A percentile compares a stretch with the other conserved stretches of the same genome.
phyloP scores from a whole-genome alignment of 2,113 vertebrate genomes.

The Paralichthys olivaceus region DNA sequence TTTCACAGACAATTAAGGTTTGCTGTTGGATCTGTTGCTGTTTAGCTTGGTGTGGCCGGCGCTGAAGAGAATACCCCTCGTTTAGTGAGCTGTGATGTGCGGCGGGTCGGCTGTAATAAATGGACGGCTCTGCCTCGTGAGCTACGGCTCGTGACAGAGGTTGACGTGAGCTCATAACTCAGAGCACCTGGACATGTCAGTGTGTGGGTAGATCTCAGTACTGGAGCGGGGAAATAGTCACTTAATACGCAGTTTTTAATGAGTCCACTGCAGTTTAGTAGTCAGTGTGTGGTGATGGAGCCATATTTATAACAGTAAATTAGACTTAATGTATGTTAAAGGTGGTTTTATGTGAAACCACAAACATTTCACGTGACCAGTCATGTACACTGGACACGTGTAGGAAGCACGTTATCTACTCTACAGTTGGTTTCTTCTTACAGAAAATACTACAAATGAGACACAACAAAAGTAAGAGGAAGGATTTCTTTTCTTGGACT shows the following conservation, averaged over 20 bases:
- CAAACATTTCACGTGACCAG: too few relatives aligned
- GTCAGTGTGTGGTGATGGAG: constrained; percentile 3
- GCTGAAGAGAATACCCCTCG: constrained; percentile 57
- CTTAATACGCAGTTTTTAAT: constrained; percentile 37
- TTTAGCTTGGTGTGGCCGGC: constrained; percentile 52
- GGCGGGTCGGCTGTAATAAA: constrained; percentile 40
- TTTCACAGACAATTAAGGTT: constrained; percentile 82
- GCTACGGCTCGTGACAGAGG: constrained; percentile 42
- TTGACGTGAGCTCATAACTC: constrained; percentile 62
- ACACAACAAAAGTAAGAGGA: too few relatives aligned
- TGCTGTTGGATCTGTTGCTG: constrained; percentile 64
- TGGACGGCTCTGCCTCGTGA: constrained; percentile 52
- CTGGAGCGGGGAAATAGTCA: constrained; percentile 37
- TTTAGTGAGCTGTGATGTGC: constrained; percentile 55
- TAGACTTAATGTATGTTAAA: background rate
- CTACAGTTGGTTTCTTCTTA: too few relatives aligned
- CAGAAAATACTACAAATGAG: too few relatives aligned
- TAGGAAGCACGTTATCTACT: too few relatives aligned
- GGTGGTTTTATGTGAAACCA: background rate
- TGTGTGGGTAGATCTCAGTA: constrained; percentile 43
- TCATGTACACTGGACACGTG: too few relatives aligned
- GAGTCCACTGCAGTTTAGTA: constrained; percentile 2
- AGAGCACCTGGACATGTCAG: constrained; percentile 64
- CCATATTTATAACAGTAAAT: background rate
- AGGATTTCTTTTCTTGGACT: too few relatives aligned